Base-by-base conservation (phyloP, 2,888 invertebrate species). In the Pristionchus maxplancki region DNA sequence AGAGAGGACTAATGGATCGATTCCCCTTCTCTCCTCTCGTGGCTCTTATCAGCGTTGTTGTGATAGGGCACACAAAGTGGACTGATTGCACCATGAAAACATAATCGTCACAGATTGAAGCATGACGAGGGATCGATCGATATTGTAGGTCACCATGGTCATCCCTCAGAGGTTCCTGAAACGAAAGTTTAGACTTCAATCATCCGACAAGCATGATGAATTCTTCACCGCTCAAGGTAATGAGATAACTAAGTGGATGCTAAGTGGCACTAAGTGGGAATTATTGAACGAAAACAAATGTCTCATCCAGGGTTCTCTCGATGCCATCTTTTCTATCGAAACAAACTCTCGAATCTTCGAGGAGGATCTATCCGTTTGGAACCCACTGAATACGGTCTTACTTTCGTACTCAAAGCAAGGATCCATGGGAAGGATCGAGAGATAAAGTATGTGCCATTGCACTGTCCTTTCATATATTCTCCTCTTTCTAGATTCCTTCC, bases 11-110 rank as follows among this genome's bases (percentile, higher is more conserved):
- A 83, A 83, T 83, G 82, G 53, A 83, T 83, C 50, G 82, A 83
- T 53, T 53, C 53, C 53, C 82, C 44, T n/a, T n/a, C 34, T 58
- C 58, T n/a, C 50, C n/a, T 58, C 58, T n/a, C 53, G 31, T 44
- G n/a, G 2, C 83, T 83, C 83, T 83, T 83, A 83, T 83, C 83
- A 64, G 31, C 58, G n/a, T 64, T 85, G 85, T 85, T 85, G 64
- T 85, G 24, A 34, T 31, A 50, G 85, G 85, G 64, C 58, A 85
- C 85, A 44, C 44, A 44, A 44, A 44, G 78, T 62, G 85, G 37
- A n/a, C 40, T 40, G 62, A 64, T 40, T 85, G 40, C 20, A 58
- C 44, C 44, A 62, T 64, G 64, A 58, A 13, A 40, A 85, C 28
- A 85, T 15, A 20, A 48, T 78, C 24, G 31, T 40, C 20, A 71